Evolutionary conservation across 2,113 vertebrate species (phyloP), one percentile per base, ranked within the genome.

Genomic region (Pollachius pollachius): DNA sequence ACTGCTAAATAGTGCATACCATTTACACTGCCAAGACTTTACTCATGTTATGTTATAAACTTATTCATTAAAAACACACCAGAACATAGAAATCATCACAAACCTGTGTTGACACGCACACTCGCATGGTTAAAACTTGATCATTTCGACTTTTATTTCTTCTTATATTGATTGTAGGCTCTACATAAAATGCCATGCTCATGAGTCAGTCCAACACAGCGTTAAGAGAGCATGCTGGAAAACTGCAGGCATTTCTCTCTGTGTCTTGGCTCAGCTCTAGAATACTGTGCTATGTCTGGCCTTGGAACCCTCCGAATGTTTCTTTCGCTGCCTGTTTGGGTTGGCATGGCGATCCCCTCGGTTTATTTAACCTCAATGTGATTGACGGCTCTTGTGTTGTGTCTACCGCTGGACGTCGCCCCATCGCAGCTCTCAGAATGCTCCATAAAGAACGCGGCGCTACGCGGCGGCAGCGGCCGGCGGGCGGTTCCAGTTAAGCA

Each of bases 321-420:
- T 27, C 25, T 60, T 54, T 15, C 73, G 64, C 61, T 52, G 73
- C 68, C 73, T 88, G 79, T 89, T 87, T 75, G 73, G 74, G 77
- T 88, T 88, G 87, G 84, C 88, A 72, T 66, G 17, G 57, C 70
- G 30, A 64, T 27, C 64, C 1, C 0, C 68, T 81, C 21, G n/a
- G 74, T 81, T 78, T 77, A 61, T 75, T 87, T 75, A 78, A 84
- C 83, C 81, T 79, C 78, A 34, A 59, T 3, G 34, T 84, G 83
- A 89, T 68, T 85, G 85, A 84, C 75, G 69, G 76, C 30, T 17
- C 77, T 77, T 79, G 70, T 86, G 81, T 87, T 89, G 68, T 80
- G 85, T 81, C 77, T 81, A 63, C 76, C 63, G 23, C 59, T 77
- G 65, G 71, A 83, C 70, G 37, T 65, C 67, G 52, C 56, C 74